Base-by-base conservation (phyloP, 1,140 invertebrate genomes). In the Pseudomyrmex cubaensis region DNA sequence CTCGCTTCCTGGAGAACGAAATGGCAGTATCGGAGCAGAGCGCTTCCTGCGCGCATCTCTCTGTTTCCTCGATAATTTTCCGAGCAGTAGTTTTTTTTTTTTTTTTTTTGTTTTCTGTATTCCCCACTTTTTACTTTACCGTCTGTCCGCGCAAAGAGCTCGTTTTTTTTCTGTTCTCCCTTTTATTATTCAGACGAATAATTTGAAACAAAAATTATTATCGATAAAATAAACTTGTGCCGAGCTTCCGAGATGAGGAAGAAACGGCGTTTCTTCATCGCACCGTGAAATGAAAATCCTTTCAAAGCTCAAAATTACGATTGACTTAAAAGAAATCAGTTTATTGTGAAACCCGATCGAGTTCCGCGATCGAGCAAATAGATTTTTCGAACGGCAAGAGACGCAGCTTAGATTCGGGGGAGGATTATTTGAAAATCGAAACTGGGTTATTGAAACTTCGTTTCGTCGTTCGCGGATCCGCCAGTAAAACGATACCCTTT, bases 361-460 rank as follows among this genome's bases (percentile, higher is more conserved):
- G 56, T 72, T 80, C 59, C 56, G 56, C 22, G 76, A 78, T 59
- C 66, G 76, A 48, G 54, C 76, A 72, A 80, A 80, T 80, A 80
- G 76, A 80, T 80, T 80, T 80, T 80, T 80, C 69, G 67, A 72
- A 17, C 66, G 76, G 44, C 72, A 80, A 54, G 66, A 80, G 54
- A 80, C 66, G 66, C 54, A 66, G 76, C 76, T 80, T 80, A 80
- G 76, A 72, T 80, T 72, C 76, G 66, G 74, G 57, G 62, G 66
- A 72, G 76, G 76, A 80, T 80, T 80, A 80, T 80, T 80, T 80
- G 76, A 80, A 80, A 80, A 80, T 80, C 76, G 76, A 80, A 80
- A 80, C 76, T 80, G 56, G 76, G 76, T 80, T 80, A 80, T 80
- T 80, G 76, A 80, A 80, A 80, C 66, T 80, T 80, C 76, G 66